A percentile compares a stretch with the other conserved stretches of the same genome.
phyloP scores from a whole-genome alignment of 2,888 invertebrate species.

The Pterostichus niger region DNA sequence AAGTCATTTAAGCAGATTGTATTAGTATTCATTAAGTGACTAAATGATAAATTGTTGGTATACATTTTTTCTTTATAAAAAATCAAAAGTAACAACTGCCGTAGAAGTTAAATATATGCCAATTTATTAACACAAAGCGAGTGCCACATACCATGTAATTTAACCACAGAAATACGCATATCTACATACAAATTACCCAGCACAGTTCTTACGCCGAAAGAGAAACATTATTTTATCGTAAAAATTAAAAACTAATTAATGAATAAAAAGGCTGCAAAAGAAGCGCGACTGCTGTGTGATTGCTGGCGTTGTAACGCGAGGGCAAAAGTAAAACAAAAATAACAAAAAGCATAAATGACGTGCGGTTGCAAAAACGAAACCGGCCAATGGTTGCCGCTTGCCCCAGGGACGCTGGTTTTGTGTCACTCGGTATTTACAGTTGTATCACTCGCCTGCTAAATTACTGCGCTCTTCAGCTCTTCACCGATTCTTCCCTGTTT shows the following conservation, averaged over 20 bases:
- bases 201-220: slow-evolving; percentile 34
- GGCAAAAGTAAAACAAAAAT: slow-evolving; percentile 59
- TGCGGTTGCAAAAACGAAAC: slow-evolving; percentile 50
- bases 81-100: slow-evolving; percentile 3
- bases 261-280: slow-evolving; percentile 52
- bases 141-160: slow-evolving; percentile 40
- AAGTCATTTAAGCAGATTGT: neutral
- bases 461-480: slow-evolving; percentile 3
- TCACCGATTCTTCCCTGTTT: slow-evolving; percentile 26
- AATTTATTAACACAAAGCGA: slow-evolving; percentile 49
- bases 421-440: slow-evolving; percentile 54
- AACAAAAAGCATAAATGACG: slow-evolving; percentile 61
- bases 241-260: slow-evolving; percentile 59
- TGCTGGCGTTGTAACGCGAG: slow-evolving; percentile 32
- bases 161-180: slow-evolving; percentile 19
- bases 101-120: slow-evolving; percentile 12
- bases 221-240: slow-evolving; percentile 57
- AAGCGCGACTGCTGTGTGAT: slow-evolving; percentile 45
- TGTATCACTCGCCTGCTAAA: slow-evolving; percentile 48
- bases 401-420: slow-evolving; percentile 50
- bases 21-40: neutral
- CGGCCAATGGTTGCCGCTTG: slow-evolving; percentile 53
- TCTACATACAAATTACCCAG: slow-evolving; percentile 46
- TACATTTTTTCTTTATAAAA: neutral
- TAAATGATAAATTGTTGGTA: slow-evolving; percentile 2